Base-by-base conservation (phyloP, 2,113 vertebrate genomes). In the Platichthys stellatus region DNA sequence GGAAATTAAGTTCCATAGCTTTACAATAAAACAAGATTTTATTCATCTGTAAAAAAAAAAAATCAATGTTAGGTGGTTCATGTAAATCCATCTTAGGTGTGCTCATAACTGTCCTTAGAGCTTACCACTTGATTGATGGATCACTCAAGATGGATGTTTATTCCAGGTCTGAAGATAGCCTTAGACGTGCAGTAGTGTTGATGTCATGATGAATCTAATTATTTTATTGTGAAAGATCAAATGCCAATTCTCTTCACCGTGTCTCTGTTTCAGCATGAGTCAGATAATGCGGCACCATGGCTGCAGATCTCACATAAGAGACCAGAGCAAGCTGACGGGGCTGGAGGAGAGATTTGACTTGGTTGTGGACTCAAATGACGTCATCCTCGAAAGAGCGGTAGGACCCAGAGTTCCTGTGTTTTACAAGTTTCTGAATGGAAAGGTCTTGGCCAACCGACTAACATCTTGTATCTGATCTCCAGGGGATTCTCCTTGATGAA, bases 341-440 rank as follows among this genome's bases (percentile, higher is more conserved):
- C 69, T 97, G 82, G 98, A 99, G 77, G 98, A 99, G 80, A 94
- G 96, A 66, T 98, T 97, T 69, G 98, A 99, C 76, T 80, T 98
- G 85, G 90, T 99, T 12, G 96, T 99, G 11, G 98, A 99, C 38
- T 93, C 97, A 12, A 99, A 99, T 0, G 98, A 99, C 0, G 72
- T 93, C 40, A 96, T 99, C 88, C 93, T 99, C 1, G 98, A 99
- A 89, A 94, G 93, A 97, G 98, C 97, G 96, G 98, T 99, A 94
- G 84, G 96, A 86, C 43, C 26, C 24, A 2, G 28, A 24, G 9
- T 2, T 60, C 49, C 59, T 9, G 4, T 12, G 21, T 56, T 18
- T 17, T 23, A 47, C 10, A 11, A 1, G 24, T 72, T 63, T 59
- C 14, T 54, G 20, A 11, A 28, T 2, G 3, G 10, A 53, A 59